Evolutionary conservation across 2,797 vertebrate species (phyloP), one percentile per base, ranked within the genome.

Genomic region (Todus mexicanus): DNA sequence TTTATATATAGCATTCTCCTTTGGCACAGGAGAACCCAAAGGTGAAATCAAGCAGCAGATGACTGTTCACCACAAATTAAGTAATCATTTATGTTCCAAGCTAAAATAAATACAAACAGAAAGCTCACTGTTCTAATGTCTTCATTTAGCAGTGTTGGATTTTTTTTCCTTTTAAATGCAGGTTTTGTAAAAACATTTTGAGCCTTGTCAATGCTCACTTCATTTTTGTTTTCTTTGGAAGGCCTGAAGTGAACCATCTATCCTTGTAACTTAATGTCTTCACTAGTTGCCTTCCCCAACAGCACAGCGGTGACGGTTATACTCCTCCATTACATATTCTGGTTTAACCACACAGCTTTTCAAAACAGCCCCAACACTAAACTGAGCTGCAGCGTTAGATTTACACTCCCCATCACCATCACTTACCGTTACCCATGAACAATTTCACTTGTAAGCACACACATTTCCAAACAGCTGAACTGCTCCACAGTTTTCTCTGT

Each of bases 81-180:
- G 66, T 66, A 85, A 83, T 90, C 43, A 57, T 73, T 93, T 85
- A 72, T 35, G 31, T 70, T 89, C 70, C 66, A 57, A 50, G n/a
- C 73, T 89, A 81, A 95, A 93, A 92, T 70, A 85, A 94, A 92
- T 72, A 37, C 77, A 85, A 90, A 57, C 78, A 94, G 84, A 92
- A 93, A 89, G 82, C 22, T 75, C 50, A 65, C 35, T 72, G 79
- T 92, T 93, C 84, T 83, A 48, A 74, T 75, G 69, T 61, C 81
- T 90, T 84, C 65, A 69, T 63, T 93, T 85, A 78, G 45, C 53
- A 87, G 80, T 53, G 53, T 47, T 10, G 2, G 12, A 22, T 61
- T 75, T 87, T 81, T 50, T 72, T 40, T 70, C 70, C 9, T 68
- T 85, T 84, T 81, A 76, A 93, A 95, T 31, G 35, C 29, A 27